Evolutionary conservation across 2,888 invertebrate genomes (phyloP).

Genomic region (Macropis europaea): DNA sequence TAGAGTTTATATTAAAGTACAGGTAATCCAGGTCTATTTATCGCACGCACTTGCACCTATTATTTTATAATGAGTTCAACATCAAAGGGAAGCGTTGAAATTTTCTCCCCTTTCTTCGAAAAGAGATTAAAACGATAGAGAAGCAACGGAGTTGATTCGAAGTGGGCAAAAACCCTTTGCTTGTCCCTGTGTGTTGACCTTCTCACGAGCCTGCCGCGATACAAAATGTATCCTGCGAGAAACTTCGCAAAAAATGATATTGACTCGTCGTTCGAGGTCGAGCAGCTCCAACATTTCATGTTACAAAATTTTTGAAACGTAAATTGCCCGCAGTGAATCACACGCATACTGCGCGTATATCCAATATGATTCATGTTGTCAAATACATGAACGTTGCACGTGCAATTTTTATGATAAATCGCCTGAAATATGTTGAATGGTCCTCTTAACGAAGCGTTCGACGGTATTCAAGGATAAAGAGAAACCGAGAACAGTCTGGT

Average conservation of each 20-base stretch:
- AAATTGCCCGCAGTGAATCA: not conserved
- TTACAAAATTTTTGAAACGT: not conserved
- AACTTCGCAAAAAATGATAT: constrained; percentile 1
- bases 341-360: not conserved
- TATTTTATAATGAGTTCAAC: constrained; percentile 45
- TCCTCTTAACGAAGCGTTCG: not conserved
- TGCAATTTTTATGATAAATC: too few species aligned
- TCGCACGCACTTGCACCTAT: constrained; percentile 20
- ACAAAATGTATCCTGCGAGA: not conserved
- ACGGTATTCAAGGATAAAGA: not conserved
- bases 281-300: not conserved
- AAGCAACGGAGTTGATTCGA: too few species aligned
- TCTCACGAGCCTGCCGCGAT: not conserved
- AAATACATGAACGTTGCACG: not conserved
- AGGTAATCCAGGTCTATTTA: too few species aligned
- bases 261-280: not conserved
- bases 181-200: not conserved
- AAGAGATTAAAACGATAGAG: too few species aligned
- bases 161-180: not conserved
- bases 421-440: too few species aligned
- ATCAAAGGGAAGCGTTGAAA: constrained; percentile 24
- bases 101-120: not conserved
- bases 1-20: too few species aligned
- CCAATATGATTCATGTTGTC: too few species aligned
- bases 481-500: not conserved